Percentiles rank a stretch among this genome's conserved stretches.
phyloP scores from a whole-genome alignment of 2,797 vertebrate species.

The Microctenopoma lineatum region DNA sequence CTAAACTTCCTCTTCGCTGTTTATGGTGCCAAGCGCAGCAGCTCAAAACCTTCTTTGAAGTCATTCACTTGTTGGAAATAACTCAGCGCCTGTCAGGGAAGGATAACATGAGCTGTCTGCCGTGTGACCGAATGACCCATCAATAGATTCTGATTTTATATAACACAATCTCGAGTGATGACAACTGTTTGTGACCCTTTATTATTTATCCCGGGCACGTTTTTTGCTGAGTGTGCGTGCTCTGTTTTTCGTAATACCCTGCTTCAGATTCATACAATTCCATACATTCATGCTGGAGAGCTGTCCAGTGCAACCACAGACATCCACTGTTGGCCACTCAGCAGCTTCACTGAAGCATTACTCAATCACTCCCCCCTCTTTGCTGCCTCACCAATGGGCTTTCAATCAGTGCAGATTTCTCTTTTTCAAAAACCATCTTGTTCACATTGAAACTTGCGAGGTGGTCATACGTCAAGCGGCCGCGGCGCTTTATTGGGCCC shows the following conservation, averaged over 20 bases:
- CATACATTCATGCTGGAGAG: slow-evolving; percentile 45
- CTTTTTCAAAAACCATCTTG: slow-evolving; percentile 63
- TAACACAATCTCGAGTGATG: slow-evolving; percentile 38
- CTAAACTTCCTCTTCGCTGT: slow-evolving; percentile 52
- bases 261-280: slow-evolving; percentile 66
- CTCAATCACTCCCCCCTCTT: slow-evolving; percentile 58
- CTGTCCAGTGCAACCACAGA: slow-evolving; percentile 43
- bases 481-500: slow-evolving; percentile 46
- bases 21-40: slow-evolving; percentile 28
- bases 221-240: slow-evolving; percentile 60
- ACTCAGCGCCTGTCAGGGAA: slow-evolving; percentile 13
- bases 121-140: slow-evolving; percentile 37
- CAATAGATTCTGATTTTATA: slow-evolving; percentile 50
- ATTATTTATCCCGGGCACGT: slow-evolving; percentile 43
- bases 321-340: slow-evolving; percentile 66
- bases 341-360: slow-evolving; percentile 67
- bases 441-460: slow-evolving; percentile 70
- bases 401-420: slow-evolving; percentile 53
- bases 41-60: slow-evolving; percentile 45
- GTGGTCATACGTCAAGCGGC: slow-evolving; percentile 66
- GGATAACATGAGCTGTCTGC: slow-evolving; percentile 32
- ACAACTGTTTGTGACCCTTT: slow-evolving; percentile 55
- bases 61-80: slow-evolving; percentile 31
- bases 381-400: slow-evolving; percentile 46
- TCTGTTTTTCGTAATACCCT: slow-evolving; percentile 45